Percentiles rank a stretch among this genome's conserved stretches.
Evolutionary conservation across 2,113 vertebrate species (phyloP).

Genomic region (Apaloderma vittatum): DNA sequence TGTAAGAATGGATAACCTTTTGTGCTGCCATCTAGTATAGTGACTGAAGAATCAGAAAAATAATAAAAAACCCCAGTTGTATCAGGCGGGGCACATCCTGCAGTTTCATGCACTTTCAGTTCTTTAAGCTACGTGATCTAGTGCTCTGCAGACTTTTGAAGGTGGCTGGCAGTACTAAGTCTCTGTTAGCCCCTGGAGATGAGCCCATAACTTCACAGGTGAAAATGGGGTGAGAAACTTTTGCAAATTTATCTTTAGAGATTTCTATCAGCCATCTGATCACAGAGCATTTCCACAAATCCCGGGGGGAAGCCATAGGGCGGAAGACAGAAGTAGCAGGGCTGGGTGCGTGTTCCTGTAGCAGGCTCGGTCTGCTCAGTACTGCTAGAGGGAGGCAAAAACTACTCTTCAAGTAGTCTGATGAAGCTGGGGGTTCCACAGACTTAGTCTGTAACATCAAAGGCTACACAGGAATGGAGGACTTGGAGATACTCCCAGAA

Average conservation of each 20-base stretch:
- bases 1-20: neutral
- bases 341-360: neutral
- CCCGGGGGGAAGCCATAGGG: neutral
- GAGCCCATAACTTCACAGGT: neutral
- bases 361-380: neutral
- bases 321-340: neutral
- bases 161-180: neutral
- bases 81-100: neutral
- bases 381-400: neutral
- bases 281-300: neutral
- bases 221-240: neutral
- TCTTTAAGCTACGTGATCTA: neutral
- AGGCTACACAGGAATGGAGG: neutral
- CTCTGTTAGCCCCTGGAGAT: accelerated
- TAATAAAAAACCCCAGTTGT: neutral
- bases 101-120: neutral
- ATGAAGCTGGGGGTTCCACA: neutral
- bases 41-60: neutral
- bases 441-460: neutral
- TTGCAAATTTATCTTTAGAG: neutral
- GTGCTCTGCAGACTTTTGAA: neutral
- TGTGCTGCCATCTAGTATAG: neutral
- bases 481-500: neutral
- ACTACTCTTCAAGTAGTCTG: neutral
- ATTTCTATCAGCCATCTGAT: neutral